Evolutionary conservation across 2,113 vertebrate species (phyloP).

Genomic region (Thunnus thynnus): DNA sequence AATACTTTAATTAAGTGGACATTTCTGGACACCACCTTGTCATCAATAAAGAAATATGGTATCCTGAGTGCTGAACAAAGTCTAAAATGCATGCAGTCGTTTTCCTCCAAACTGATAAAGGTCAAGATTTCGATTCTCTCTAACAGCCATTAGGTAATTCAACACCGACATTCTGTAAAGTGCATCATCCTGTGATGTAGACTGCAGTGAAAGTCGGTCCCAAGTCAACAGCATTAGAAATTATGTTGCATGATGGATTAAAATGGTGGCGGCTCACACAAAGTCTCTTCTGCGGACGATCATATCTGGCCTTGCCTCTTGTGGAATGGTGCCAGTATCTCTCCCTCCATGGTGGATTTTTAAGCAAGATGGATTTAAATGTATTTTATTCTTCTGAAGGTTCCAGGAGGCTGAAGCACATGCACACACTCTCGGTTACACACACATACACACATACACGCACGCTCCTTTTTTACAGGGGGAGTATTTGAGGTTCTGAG

Average conservation of each 20-base stretch:
- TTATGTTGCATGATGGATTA: conserved; percentile 66
- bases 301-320: conserved; percentile 43
- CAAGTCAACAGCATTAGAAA: conserved; percentile 48
- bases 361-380: conserved; percentile 64
- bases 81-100: conserved; percentile 21
- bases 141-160: conserved; percentile 51
- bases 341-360: conserved; percentile 29
- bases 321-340: conserved; percentile 33
- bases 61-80: background rate
- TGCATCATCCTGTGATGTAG: conserved; percentile 31
- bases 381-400: conserved; percentile 64
- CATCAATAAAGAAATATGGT: background rate
- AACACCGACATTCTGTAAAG: conserved; percentile 7
- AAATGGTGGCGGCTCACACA: conserved; percentile 40
- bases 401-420: conserved; percentile 37
- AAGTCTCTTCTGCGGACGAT: conserved; percentile 41
- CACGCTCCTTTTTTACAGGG: conserved; percentile 2
- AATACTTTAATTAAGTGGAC: background rate
- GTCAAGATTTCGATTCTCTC: conserved; percentile 37
- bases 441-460: background rate
- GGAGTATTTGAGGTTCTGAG: conserved; percentile 22
- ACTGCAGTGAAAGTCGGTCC: conserved; percentile 22
- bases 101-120: conserved; percentile 31
- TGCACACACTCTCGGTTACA: background rate
- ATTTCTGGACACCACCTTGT: background rate